A percentile compares a stretch with the other conserved stretches of the same genome.
Conservation (phyloP, 2,113 vertebrate genomes). For the Mirza zaza region DNA sequence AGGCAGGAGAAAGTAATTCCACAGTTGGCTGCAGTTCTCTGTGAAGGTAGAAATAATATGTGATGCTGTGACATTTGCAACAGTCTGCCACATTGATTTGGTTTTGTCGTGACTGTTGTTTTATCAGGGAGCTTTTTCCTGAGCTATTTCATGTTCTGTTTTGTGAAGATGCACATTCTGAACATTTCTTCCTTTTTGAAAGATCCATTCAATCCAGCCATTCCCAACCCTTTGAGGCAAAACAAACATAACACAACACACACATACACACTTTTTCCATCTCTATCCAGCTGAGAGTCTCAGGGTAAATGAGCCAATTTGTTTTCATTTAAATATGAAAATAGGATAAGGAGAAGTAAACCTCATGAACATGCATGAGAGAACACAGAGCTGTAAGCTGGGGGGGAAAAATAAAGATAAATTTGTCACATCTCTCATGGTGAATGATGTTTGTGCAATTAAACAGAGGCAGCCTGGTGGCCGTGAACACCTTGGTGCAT, state of each 20-base stretch:
- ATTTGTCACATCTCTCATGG: conserved; percentile 52
- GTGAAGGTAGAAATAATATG: conserved; percentile 74
- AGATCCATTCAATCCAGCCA: conserved; percentile 71
- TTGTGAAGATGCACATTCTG: conserved; percentile 76
- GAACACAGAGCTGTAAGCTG: conserved; percentile 8
- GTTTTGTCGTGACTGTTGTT: conserved; percentile 73
- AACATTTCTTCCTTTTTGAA: conserved; percentile 76
- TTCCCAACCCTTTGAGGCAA: conserved; percentile 62
- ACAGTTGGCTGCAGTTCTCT: conserved; percentile 54
- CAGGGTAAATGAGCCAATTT: conserved; percentile 66
- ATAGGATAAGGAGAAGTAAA: conserved; percentile 53
- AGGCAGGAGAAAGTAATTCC: conserved; percentile 58
- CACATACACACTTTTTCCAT: conserved; percentile 21
- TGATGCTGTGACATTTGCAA: conserved; percentile 64
- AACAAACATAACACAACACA: not conserved
- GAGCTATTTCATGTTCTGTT: conserved; percentile 77
- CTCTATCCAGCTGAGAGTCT: conserved; percentile 59
- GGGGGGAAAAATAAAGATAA: not conserved
- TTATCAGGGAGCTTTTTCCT: conserved; percentile 71
- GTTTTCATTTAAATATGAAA: conserved; percentile 75
- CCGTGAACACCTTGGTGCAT: conserved; percentile 25
- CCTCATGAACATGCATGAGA: conserved; percentile 34
- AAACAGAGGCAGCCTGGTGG: conserved; percentile 62
- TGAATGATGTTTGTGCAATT: conserved; percentile 70
- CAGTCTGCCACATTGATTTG: conserved; percentile 65